A percentile compares a stretch with the other conserved stretches of the same genome.
phyloP scores from a whole-genome alignment of 2,113 vertebrate species.

The Chunga burmeisteri region DNA sequence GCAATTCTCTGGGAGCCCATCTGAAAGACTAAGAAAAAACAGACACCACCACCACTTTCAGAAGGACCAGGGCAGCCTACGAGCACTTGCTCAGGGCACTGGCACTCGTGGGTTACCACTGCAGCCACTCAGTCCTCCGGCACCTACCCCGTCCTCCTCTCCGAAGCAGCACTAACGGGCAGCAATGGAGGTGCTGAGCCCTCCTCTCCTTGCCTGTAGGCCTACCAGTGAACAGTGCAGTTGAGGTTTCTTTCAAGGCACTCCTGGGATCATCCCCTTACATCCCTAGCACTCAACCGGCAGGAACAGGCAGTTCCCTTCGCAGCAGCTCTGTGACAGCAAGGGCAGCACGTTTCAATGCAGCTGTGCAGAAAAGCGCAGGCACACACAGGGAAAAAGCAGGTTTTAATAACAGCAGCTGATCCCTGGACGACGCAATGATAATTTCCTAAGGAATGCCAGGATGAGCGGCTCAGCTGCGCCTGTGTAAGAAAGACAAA shows the following conservation, averaged over 20 bases:
- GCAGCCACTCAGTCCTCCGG: neutral
- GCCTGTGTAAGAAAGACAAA: neutral
- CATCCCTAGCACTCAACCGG: constrained; percentile 72
- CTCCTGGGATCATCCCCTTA: constrained; percentile 63
- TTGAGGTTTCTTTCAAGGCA: constrained; percentile 77
- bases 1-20: neutral
- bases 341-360: neutral
- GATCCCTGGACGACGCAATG: neutral
- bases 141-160: neutral
- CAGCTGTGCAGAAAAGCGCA: rapidly evolving
- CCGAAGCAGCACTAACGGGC: rapidly evolving
- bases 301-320: constrained; percentile 74
- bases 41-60: rapidly evolving
- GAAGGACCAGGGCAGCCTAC: neutral
- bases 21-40: neutral
- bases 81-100: neutral
- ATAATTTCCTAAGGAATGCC: neutral
- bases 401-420: neutral
- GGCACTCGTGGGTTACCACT: rapidly evolving
- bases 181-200: neutral
- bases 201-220: no score
- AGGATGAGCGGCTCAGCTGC: neutral
- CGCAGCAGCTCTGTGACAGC: constrained; percentile 66
- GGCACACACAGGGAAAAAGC: neutral
- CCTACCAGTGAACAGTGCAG: constrained; percentile 21